Conservation (phyloP, 1,140 invertebrate genomes). For the Nasonia vitripennis region DNA sequence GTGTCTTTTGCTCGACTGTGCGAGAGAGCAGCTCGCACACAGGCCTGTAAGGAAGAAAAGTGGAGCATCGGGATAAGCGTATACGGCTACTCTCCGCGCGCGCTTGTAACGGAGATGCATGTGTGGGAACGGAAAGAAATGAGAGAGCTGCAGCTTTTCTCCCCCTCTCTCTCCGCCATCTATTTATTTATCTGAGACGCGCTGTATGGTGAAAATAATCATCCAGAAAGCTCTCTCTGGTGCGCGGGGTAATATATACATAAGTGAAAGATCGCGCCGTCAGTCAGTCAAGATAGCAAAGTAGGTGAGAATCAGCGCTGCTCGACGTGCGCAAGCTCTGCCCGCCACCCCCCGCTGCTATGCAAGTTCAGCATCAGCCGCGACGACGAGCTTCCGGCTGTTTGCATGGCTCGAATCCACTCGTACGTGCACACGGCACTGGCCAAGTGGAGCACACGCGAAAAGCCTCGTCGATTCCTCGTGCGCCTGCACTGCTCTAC, state of each 20-base stretch:
- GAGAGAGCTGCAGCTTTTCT: neutral
- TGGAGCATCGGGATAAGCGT: slow-evolving; percentile 37
- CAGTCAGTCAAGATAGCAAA: slow-evolving; percentile 34
- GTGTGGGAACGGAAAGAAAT: neutral
- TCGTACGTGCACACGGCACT: slow-evolving; percentile 53
- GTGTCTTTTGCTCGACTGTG: neutral
- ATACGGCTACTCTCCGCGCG: neutral
- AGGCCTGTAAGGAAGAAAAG: slow-evolving; percentile 25
- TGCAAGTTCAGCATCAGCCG: slow-evolving; percentile 56
- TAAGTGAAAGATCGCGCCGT: neutral
- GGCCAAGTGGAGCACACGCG: slow-evolving; percentile 41
- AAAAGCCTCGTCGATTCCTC: slow-evolving; percentile 30
- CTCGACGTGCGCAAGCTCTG: neutral
- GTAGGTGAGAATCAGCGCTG: slow-evolving; percentile 40
- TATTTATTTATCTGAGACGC: neutral
- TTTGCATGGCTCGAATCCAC: slow-evolving; percentile 65
- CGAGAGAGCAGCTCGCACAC: neutral
- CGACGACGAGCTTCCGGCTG: slow-evolving; percentile 60
- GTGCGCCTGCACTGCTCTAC: neutral
- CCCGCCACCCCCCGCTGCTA: slow-evolving; percentile 16
- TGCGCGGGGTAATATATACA: neutral
- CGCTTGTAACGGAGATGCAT: neutral
- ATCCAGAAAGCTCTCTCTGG: neutral
- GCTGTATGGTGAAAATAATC: neutral
- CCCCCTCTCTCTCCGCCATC: neutral